phyloP scores from a whole-genome alignment of 2,113 vertebrate species.

The Mastomys natalensis region DNA sequence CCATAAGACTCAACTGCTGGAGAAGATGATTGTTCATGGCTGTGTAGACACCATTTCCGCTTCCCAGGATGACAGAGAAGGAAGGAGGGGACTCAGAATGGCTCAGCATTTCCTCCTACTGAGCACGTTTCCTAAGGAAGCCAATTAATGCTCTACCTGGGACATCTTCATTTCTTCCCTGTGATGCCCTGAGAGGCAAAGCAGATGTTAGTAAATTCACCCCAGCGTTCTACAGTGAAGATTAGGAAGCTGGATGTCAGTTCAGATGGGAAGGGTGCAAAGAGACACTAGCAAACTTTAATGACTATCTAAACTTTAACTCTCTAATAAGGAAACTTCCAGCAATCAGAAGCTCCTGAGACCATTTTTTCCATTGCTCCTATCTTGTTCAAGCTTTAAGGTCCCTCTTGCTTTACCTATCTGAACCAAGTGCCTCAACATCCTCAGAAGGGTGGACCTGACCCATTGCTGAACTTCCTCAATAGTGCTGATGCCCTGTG shows the following conservation, averaged over 20 bases:
- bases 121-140: slow-evolving; percentile 65
- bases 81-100: not conserved
- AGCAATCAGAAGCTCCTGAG: not conserved
- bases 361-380: not conserved
- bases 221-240: not conserved
- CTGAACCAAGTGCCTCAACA: not conserved
- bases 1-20: not conserved
- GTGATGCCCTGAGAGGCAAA: slow-evolving; percentile 59
- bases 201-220: slow-evolving; percentile 36
- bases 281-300: not conserved
- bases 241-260: slow-evolving; percentile 9
- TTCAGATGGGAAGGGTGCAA: not conserved
- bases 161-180: slow-evolving; percentile 48
- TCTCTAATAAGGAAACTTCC: not conserved
- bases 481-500: fast-evolving
- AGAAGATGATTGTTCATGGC: not conserved
- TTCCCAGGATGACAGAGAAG: slow-evolving; percentile 47
- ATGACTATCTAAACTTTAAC: not conserved
- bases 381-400: not conserved
- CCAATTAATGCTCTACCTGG: slow-evolving; percentile 64
- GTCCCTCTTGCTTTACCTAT: not conserved
- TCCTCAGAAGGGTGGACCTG: not conserved
- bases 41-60: slow-evolving; percentile 34
- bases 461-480: not conserved
- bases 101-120: slow-evolving; percentile 64